These are phyloP conservation scores for Hybognathus amarus DNA, from an alignment of 2,797 vertebrate genomes.

Conservation along the genomic window DNA sequence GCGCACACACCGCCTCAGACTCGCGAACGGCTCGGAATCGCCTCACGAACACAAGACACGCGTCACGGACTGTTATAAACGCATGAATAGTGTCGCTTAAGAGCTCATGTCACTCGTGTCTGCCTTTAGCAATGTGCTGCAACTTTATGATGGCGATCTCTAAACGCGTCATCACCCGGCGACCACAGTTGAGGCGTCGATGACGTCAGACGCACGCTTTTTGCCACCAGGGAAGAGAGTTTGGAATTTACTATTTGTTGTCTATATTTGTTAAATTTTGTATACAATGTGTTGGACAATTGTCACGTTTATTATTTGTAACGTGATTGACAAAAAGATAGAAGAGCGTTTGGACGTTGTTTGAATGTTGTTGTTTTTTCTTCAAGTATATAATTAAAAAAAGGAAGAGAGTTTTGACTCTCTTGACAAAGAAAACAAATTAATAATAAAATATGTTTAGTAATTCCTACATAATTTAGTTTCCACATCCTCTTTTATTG, in stretches of 20 bases:
- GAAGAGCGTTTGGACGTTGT: no score
- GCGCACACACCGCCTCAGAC: background rate
- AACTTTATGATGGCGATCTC: constrained; percentile 38
- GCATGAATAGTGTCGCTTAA: background rate
- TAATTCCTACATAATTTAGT: background rate
- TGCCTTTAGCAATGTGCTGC: constrained; percentile 40
- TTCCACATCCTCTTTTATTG: background rate
- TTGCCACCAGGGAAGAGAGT: background rate
- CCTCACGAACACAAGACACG: background rate
- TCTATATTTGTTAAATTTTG: no score
- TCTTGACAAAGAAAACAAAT: background rate
- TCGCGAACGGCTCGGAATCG: background rate
- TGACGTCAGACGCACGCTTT: constrained; percentile 9
- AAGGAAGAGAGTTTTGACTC: no score
- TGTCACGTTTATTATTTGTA: no score
- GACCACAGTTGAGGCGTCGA: background rate
- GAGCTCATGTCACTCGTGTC: constrained; percentile 31
- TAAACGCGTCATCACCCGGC: constrained; percentile 24
- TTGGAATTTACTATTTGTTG: no score
- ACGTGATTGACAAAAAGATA: no score
- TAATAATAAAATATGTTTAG: background rate
- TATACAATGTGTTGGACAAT: no score
- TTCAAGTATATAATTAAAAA: no score
- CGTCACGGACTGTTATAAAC: background rate
- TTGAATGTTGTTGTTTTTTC: no score